Percentiles rank a stretch among this genome's conserved stretches.
phyloP scores from a whole-genome alignment of 2,888 invertebrate genomes.

The Dolichomitus sp. region DNA sequence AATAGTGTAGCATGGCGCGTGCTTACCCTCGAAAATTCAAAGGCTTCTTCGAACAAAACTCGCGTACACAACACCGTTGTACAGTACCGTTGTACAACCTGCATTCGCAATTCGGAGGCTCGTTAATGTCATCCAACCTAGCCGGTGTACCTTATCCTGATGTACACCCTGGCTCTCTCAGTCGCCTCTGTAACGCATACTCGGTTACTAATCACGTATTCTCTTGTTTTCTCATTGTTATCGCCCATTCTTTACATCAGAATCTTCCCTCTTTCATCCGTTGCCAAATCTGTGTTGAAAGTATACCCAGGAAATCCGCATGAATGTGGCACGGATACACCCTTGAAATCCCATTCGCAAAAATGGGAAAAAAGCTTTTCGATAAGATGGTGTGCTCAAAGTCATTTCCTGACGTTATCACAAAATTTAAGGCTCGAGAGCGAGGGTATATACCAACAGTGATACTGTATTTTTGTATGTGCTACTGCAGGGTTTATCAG shows the following conservation, averaged over 20 bases:
- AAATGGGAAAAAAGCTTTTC: conserved; percentile 20
- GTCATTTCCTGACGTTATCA: conserved; percentile 40
- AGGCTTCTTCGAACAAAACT: conserved; percentile 63
- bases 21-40: conserved; percentile 69
- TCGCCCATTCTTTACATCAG: conserved; percentile 13
- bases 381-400: conserved; percentile 22
- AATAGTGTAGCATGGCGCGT: conserved; percentile 64
- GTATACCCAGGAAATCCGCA: neutral
- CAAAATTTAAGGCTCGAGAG: conserved; percentile 42
- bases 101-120: conserved; percentile 68
- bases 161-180: neutral
- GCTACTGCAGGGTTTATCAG: conserved; percentile 4
- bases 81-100: conserved; percentile 56
- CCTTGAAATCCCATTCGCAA: conserved; percentile 6
- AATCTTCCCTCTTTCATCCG: neutral
- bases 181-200: conserved; percentile 28
- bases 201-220: conserved; percentile 61
- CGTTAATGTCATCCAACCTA: conserved; percentile 67
- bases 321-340: neutral
- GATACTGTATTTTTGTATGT: conserved; percentile 18
- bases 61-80: conserved; percentile 39
- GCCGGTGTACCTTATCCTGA: conserved; percentile 29
- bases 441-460: neutral
- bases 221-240: conserved; percentile 48
- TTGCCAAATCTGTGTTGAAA: neutral